Conservation (phyloP, 2,888 invertebrate genomes). For the Antitype chi region DNA sequence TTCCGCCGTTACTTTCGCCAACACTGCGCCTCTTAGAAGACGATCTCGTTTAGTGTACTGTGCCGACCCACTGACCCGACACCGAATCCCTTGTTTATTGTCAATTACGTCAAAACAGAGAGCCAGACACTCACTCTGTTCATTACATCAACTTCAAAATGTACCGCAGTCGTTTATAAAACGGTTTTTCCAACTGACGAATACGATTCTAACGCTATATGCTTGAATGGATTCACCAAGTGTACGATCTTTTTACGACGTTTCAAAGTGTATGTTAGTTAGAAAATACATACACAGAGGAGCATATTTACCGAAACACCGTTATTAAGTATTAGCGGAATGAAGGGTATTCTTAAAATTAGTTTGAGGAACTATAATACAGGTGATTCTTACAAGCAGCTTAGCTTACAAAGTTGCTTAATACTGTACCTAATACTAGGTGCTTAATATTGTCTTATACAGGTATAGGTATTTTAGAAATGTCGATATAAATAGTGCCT, state of each 20-base stretch:
- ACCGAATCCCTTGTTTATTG: constrained; percentile 70
- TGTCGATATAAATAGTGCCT: constrained; percentile 86
- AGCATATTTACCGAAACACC: constrained; percentile 35
- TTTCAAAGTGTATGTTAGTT: constrained; percentile 27
- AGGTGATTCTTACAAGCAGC: constrained; percentile 53
- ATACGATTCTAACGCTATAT: constrained; percentile 29
- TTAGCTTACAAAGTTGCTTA: constrained; percentile 63
- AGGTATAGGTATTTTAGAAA: constrained; percentile 79
- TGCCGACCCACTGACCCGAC: constrained; percentile 73
- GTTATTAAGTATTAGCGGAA: constrained; percentile 46
- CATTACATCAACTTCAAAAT: constrained; percentile 31
- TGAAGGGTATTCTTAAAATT: constrained; percentile 52
- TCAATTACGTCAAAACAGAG: constrained; percentile 68
- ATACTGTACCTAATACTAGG: constrained; percentile 64
- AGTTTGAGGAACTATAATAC: constrained; percentile 52
- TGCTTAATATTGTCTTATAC: constrained; percentile 73
- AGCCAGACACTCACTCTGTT: constrained; percentile 51
- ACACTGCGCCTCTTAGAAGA: constrained; percentile 73
- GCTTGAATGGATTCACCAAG: constrained; percentile 38
- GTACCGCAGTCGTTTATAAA: constrained; percentile 31
- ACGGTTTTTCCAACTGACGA: constrained; percentile 32
- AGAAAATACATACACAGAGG: constrained; percentile 22
- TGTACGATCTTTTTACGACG: constrained; percentile 29
- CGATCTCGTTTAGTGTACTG: constrained; percentile 77
- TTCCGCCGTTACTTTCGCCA: constrained; percentile 87